These are phyloP conservation scores for Enteromius paludinosus DNA, from an alignment of 2,797 vertebrate species.

Conservation along the genomic window DNA sequence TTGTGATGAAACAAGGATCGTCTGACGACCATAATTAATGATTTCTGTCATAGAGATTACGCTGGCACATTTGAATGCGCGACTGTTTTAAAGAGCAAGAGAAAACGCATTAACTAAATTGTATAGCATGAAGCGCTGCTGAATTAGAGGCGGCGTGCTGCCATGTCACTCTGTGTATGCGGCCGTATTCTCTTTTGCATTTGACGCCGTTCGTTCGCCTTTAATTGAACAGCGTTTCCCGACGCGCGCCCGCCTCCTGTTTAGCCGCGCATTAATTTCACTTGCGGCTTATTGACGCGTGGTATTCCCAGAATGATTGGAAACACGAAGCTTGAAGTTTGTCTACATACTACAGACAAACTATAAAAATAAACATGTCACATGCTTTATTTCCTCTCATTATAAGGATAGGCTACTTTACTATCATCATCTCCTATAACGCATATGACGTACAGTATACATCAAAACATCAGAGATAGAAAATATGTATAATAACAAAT, in stretches of 20 bases:
- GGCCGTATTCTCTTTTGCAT: constrained; percentile 78
- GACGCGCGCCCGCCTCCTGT: constrained; percentile 72
- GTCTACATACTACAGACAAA: too few relatives aligned
- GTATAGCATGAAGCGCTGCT: constrained; percentile 73
- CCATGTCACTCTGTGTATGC: constrained; percentile 75
- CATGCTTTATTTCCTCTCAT: too few relatives aligned
- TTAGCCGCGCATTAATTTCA: constrained; percentile 77
- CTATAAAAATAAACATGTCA: too few relatives aligned
- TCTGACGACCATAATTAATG: constrained; percentile 95
- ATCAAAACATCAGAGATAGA: too few relatives aligned
- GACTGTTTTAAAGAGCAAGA: constrained; percentile 86
- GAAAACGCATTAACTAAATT: constrained; percentile 83
- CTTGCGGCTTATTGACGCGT: constrained; percentile 72
- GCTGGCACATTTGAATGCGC: constrained; percentile 86
- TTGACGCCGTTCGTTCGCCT: constrained; percentile 76
- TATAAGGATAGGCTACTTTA: too few relatives aligned
- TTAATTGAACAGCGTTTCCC: constrained; percentile 82
- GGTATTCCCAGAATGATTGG: constrained; percentile 74
- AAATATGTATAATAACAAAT: too few relatives aligned
- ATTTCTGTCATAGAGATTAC: constrained; percentile 94
- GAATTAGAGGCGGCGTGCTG: constrained; percentile 74
- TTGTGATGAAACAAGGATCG: constrained; percentile 93
- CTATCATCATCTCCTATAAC: too few relatives aligned
- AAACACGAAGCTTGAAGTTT: not conserved
- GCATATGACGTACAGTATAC: too few relatives aligned